These are phyloP conservation scores for Cynopterus brachyotis DNA, from an alignment of 2,113 vertebrate species.

Conservation along the genomic window DNA sequence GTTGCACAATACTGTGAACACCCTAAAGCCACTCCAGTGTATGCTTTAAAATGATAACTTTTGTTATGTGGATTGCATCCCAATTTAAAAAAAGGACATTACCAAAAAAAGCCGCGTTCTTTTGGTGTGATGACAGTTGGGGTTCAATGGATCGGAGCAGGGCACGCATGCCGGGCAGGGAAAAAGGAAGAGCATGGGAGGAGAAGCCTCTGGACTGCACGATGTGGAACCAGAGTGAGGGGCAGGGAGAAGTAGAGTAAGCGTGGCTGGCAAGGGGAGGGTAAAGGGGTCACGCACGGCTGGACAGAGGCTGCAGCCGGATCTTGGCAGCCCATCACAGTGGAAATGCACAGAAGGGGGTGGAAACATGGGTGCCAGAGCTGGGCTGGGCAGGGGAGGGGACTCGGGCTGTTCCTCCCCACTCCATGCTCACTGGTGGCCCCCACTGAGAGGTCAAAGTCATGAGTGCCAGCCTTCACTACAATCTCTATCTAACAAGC, in stretches of 20 bases:
- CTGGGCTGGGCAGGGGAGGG: neutral
- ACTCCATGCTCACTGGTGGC: neutral
- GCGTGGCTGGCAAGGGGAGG: too few relatives aligned
- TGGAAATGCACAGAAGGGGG: rapidly evolving
- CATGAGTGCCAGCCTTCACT: neutral
- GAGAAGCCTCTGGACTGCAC: rapidly evolving
- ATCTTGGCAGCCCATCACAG: rapidly evolving
- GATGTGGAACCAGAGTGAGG: rapidly evolving
- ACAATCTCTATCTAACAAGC: neutral
- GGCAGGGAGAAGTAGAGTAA: neutral
- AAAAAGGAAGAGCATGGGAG: too few relatives aligned
- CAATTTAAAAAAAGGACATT: neutral
- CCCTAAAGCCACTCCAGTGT: neutral
- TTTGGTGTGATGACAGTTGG: neutral
- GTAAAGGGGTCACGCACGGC: too few relatives aligned
- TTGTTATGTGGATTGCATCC: neutral
- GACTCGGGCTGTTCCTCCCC: neutral
- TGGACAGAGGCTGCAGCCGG: rapidly evolving
- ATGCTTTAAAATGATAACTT: neutral
- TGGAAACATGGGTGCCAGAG: neutral
- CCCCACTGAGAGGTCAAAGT: rapidly evolving
- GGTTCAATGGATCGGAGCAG: neutral
- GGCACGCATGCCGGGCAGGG: rapidly evolving
- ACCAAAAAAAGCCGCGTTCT: neutral
- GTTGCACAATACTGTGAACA: neutral